These are phyloP conservation scores for Capromys pilorides DNA, from an alignment of 2,797 vertebrate species.

Conservation along the genomic window DNA sequence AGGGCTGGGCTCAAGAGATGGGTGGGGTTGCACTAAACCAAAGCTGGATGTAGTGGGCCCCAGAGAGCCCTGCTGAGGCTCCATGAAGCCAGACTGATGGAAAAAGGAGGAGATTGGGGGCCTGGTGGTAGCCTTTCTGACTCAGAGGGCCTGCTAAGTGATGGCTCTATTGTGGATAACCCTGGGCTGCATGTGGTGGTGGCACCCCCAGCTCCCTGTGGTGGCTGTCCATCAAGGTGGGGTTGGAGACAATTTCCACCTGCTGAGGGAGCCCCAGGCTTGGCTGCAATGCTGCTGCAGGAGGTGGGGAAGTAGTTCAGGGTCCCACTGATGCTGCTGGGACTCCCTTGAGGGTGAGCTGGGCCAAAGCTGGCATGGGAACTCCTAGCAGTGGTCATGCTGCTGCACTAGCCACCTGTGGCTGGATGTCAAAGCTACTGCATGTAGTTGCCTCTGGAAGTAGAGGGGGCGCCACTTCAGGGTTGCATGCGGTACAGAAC, in stretches of 20 bases:
- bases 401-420: conserved; percentile 78
- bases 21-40: conserved; percentile 91
- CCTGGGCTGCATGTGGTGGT: conserved; percentile 81
- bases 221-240: conserved; percentile 78
- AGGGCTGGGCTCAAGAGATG: conserved; percentile 89
- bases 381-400: conserved; percentile 85
- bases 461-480: conserved; percentile 83
- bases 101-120: conserved; percentile 83
- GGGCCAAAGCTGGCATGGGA: conserved; percentile 89
- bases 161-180: conserved; percentile 85
- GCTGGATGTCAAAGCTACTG: conserved; percentile 88
- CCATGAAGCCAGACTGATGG: conserved; percentile 86
- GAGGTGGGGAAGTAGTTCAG: conserved; percentile 85
- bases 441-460: conserved; percentile 87
- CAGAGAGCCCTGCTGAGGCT: conserved; percentile 84
- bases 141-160: conserved; percentile 79
- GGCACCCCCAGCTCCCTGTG: conserved; percentile 84
- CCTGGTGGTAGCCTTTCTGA: conserved; percentile 85
- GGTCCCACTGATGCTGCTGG: conserved; percentile 82
- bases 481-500: conserved; percentile 84
- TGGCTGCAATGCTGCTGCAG: conserved; percentile 84
- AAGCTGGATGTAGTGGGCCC: conserved; percentile 81
- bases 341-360: conserved; percentile 85
- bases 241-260: conserved; percentile 74
- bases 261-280: conserved; percentile 83